Evolutionary conservation across 2,888 invertebrate genomes (phyloP).

Genomic region (Drosophila heteroneura): DNA sequence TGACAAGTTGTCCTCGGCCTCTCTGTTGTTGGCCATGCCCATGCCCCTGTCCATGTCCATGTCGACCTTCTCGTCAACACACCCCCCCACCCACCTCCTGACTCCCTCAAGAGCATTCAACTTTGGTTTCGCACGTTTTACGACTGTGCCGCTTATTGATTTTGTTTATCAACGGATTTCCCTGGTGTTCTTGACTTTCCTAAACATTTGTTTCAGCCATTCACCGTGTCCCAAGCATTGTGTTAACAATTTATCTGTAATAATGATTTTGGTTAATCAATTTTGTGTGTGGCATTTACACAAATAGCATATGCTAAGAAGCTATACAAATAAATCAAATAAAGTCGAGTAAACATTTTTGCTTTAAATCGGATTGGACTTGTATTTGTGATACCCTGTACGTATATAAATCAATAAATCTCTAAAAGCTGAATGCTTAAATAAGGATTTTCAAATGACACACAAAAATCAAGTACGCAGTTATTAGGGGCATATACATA

Average conservation of each 20-base stretch:
- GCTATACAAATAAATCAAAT: neutral
- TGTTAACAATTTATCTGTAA: neutral
- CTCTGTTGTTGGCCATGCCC: neutral
- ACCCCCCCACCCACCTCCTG: neutral
- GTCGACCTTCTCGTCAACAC: slow-evolving; percentile 9
- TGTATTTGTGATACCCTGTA: neutral
- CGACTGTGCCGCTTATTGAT: slow-evolving; percentile 14
- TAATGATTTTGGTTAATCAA: neutral
- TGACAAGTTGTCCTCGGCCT: slow-evolving; percentile 28
- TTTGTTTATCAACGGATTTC: slow-evolving; percentile 6
- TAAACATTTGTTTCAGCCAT: neutral
- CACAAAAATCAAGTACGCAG: too few species aligned
- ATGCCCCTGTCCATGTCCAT: slow-evolving; percentile 6
- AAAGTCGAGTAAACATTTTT: neutral
- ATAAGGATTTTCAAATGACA: too few species aligned
- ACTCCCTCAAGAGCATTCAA: slow-evolving; percentile 70
- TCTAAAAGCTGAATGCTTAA: too few species aligned
- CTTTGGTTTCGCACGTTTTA: slow-evolving; percentile 31
- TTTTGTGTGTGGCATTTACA: neutral
- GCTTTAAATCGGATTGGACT: neutral
- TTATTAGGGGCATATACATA: too few species aligned
- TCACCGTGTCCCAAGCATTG: neutral
- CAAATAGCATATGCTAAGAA: neutral
- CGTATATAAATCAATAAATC: neutral
- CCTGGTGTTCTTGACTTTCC: neutral